Base-by-base conservation (phyloP, 2,797 vertebrate species). In the Tragopan temminckii region DNA sequence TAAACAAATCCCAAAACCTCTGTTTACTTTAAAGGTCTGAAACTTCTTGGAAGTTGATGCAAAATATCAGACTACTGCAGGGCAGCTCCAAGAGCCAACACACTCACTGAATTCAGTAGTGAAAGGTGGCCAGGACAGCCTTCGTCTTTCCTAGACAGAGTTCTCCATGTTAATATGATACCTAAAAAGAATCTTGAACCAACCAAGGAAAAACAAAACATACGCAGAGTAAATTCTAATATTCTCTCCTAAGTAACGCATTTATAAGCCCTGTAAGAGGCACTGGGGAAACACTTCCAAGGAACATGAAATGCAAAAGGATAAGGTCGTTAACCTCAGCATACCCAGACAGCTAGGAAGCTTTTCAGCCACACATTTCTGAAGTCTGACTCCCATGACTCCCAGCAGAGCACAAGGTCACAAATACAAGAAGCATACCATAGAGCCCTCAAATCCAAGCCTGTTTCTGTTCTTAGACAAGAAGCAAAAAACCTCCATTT, bases 121-220 rank as follows among this genome's bases (percentile, higher is more conserved):
- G 29, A 62, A 63, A 63, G 20, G 21, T 7, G 8, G n/a, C 43
- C 17, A 58, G 5, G 5, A 31, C 8, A 75, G 19, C 27, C 18
- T 77, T 15, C 13, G 17, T 1, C 23, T 36, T 67, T 27, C 33
- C 18, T 13, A 15, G 15, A 24, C 23, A 4, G 12, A 67, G 25
- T 21, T 52, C 50, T 75, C 40, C 52, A 63, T 11, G 6, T 25
- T 36, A 50, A 27, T 14, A 21, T 4, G 12, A 27, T 18, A 31
- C 6, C 0, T 7, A 58, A 76, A 21, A 40, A 0, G 5, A 58
- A 16, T 40, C 7, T 1, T 16, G 24, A 75, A 68, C 9, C 9
- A 55, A 66, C 33, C 0, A 1, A 76, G 40, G 24, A 33, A 80
- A 88, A 91, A 18, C 4, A 72, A 48, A 38, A 35, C 31, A 52